phyloP scores from a whole-genome alignment of 2,797 vertebrate species.

The Allobates femoralis region DNA sequence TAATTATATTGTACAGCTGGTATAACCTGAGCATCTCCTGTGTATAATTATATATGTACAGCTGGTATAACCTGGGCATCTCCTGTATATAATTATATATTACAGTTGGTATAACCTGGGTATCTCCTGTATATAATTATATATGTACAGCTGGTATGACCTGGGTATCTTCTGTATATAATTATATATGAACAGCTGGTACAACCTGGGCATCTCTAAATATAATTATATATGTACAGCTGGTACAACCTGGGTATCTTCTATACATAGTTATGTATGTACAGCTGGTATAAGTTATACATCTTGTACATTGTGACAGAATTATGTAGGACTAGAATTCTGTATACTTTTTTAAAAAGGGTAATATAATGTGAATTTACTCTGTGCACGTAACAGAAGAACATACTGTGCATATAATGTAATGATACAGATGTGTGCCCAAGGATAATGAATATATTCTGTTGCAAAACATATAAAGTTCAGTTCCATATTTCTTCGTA shows the following conservation, averaged over 20 bases:
- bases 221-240: background rate
- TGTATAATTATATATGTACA: background rate
- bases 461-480: conserved; percentile 17
- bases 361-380: conserved; percentile 16
- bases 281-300: background rate
- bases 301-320: no score
- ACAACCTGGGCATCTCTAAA: background rate
- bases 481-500: background rate
- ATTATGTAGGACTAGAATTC: background rate
- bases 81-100: background rate
- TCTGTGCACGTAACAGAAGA: conserved; percentile 20
- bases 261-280: background rate
- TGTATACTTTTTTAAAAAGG: background rate
- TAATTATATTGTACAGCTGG: background rate
- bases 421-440: background rate
- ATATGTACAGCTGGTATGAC: background rate
- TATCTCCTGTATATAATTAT: no score
- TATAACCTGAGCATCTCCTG: background rate
- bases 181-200: background rate
- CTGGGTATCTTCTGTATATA: background rate
- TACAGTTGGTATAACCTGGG: background rate
- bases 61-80: background rate
- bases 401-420: conserved; percentile 36
- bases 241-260: background rate
- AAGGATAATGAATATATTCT: conserved; percentile 47